Percentiles rank a stretch among this genome's conserved stretches.
These are phyloP conservation scores for Diaprepes abbreviatus DNA, from an alignment of 2,888 invertebrate species.

Conservation along the genomic window DNA sequence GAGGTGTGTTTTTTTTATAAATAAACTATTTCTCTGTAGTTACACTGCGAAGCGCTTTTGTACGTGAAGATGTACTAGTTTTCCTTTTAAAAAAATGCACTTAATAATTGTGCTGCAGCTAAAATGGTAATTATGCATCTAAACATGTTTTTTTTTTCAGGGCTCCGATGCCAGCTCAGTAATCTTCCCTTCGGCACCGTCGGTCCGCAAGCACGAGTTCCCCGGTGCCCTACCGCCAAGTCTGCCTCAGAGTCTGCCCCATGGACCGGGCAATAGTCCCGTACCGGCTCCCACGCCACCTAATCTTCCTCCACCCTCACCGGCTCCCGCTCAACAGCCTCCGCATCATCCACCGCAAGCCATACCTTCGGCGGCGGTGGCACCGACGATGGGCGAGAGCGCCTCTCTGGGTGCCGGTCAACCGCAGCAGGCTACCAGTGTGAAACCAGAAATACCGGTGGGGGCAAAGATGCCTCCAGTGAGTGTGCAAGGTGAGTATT, in stretches of 20 bases:
- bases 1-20: too few species aligned
- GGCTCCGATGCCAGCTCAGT: conserved; percentile 82
- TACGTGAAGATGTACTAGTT: too few species aligned
- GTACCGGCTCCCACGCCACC: conserved; percentile 77
- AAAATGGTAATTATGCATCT: too few species aligned
- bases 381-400: conserved; percentile 44
- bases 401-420: conserved; percentile 54
- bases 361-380: conserved; percentile 59
- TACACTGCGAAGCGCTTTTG: too few species aligned
- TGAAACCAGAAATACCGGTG: conserved; percentile 37
- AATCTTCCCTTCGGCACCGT: conserved; percentile 71
- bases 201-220: conserved; percentile 78
- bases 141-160: conserved; percentile 68
- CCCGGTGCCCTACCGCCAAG: conserved; percentile 70
- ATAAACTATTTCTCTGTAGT: too few species aligned
- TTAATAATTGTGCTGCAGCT: too few species aligned
- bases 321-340: conserved; percentile 79
- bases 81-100: too few species aligned
- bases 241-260: conserved; percentile 71
- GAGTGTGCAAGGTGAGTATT: conserved; percentile 45
- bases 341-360: conserved; percentile 64
- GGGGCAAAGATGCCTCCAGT: conserved; percentile 42
- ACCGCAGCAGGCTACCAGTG: conserved; percentile 50
- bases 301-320: conserved; percentile 76
- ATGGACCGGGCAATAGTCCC: conserved; percentile 76